A percentile compares a stretch with the other conserved stretches of the same genome.
phyloP scores from a whole-genome alignment of 2,888 invertebrate species.

The Cantharis rustica region DNA sequence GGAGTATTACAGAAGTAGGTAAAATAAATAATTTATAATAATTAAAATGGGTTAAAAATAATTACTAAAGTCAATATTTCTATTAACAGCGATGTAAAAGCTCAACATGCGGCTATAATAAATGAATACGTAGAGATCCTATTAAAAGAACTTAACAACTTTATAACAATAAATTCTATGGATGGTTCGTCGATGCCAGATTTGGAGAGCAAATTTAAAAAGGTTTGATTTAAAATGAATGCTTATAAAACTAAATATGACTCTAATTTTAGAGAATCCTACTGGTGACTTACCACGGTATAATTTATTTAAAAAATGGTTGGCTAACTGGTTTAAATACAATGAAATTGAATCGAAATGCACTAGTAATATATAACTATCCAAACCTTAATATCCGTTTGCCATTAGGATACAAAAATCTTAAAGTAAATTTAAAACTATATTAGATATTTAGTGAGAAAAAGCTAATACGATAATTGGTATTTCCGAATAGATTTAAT shows the following conservation, averaged over 20 bases:
- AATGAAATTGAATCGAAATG: constrained; percentile 58
- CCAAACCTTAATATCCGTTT: constrained; percentile 2
- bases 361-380: constrained; percentile 38
- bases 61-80: not conserved
- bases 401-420: constrained; percentile 26
- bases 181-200: constrained; percentile 1
- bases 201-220: not conserved
- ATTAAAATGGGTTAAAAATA: too few species aligned
- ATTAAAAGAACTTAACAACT: not conserved
- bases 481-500: too few species aligned
- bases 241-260: not conserved
- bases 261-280: constrained; percentile 44
- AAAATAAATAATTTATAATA: not conserved
- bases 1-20: not conserved
- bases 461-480: too few species aligned
- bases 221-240: not conserved
- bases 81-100: not conserved
- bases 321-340: constrained; percentile 58
- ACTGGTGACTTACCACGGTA: constrained; percentile 60
- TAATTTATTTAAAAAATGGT: constrained; percentile 58
- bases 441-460: too few species aligned
- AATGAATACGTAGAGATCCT: constrained; percentile 10
- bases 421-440: constrained; percentile 27
- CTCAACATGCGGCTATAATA: not conserved
- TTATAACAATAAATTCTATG: not conserved